These are phyloP conservation scores for Hyles lineata DNA, from an alignment of 2,888 invertebrate genomes.

Conservation along the genomic window DNA sequence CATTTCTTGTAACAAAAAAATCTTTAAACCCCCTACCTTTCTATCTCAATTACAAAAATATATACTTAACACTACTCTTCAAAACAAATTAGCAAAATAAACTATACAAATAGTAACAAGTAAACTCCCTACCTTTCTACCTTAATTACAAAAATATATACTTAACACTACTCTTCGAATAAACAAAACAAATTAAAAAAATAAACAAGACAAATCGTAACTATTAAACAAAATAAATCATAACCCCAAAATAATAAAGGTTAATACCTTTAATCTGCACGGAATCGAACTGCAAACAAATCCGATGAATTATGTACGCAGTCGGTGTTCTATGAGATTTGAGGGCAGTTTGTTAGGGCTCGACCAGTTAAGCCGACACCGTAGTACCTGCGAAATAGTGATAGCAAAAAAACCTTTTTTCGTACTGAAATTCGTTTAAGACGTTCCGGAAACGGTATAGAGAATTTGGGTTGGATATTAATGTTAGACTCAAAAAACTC, in stretches of 20 bases:
- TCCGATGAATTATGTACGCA: conserved; percentile 2
- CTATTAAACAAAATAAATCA: conserved; percentile 13
- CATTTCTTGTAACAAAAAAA: too few relatives aligned
- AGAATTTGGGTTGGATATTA: too few relatives aligned
- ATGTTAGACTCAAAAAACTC: too few relatives aligned
- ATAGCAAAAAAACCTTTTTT: conserved; percentile 4
- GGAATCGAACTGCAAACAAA: conserved; percentile 29
- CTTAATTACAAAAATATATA: too few relatives aligned
- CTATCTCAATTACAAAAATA: too few relatives aligned
- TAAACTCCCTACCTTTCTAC: too few relatives aligned
- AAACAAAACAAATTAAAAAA: background rate
- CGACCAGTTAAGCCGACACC: conserved; percentile 1
- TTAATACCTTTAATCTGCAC: conserved; percentile 21
- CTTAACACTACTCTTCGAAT: background rate
- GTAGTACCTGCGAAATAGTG: background rate
- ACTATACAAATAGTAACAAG: background rate
- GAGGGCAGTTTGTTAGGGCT: background rate
- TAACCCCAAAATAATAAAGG: conserved; percentile 46
- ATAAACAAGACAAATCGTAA: background rate
- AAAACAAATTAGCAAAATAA: background rate
- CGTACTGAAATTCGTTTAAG: background rate
- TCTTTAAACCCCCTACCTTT: too few relatives aligned
- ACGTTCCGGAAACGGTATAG: background rate
- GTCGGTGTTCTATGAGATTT: background rate
- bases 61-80: background rate